Evolutionary conservation across 2,113 vertebrate species (phyloP).

Genomic region (Heterotis niloticus): DNA sequence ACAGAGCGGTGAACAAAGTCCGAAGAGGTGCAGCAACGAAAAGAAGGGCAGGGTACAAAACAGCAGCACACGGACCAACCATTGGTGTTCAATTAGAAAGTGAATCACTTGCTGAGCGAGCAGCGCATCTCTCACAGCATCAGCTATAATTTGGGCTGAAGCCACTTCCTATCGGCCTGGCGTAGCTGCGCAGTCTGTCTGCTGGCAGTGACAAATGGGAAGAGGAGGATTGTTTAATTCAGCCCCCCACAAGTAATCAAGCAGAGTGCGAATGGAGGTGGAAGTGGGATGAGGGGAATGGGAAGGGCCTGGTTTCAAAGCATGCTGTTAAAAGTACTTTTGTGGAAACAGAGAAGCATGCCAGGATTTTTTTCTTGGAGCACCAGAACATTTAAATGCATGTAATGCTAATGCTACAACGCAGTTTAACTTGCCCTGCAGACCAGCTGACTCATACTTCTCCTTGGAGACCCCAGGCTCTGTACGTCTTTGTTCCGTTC

Average conservation of each 20-base stretch:
- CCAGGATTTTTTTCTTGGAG: neutral
- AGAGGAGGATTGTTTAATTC: slow-evolving; percentile 42
- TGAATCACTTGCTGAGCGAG: slow-evolving; percentile 44
- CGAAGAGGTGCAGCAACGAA: too few relatives aligned
- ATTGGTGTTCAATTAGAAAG: slow-evolving; percentile 50
- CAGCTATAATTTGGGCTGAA: slow-evolving; percentile 44
- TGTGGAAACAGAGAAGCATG: neutral
- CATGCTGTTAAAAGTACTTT: neutral
- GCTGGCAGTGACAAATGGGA: slow-evolving; percentile 44
- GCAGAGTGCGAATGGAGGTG: slow-evolving; percentile 12
- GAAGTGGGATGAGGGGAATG: neutral
- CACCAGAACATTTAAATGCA: too few relatives aligned
- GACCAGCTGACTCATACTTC: too few relatives aligned
- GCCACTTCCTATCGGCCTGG: slow-evolving; percentile 6
- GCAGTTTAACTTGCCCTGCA: too few relatives aligned
- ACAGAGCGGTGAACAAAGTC: too few relatives aligned
- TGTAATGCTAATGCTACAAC: too few relatives aligned
- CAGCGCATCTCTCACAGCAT: slow-evolving; percentile 46
- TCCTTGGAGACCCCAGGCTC: too few relatives aligned
- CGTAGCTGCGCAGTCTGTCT: neutral
- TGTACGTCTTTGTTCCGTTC: too few relatives aligned
- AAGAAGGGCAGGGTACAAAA: neutral
- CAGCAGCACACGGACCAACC: slow-evolving; percentile 35
- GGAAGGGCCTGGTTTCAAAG: neutral
- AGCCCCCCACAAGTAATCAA: slow-evolving; percentile 34